Evolutionary conservation across 2,888 invertebrate genomes (phyloP), one percentile per base, ranked within the genome.

Genomic region (Didymodactylos carnosus): DNA sequence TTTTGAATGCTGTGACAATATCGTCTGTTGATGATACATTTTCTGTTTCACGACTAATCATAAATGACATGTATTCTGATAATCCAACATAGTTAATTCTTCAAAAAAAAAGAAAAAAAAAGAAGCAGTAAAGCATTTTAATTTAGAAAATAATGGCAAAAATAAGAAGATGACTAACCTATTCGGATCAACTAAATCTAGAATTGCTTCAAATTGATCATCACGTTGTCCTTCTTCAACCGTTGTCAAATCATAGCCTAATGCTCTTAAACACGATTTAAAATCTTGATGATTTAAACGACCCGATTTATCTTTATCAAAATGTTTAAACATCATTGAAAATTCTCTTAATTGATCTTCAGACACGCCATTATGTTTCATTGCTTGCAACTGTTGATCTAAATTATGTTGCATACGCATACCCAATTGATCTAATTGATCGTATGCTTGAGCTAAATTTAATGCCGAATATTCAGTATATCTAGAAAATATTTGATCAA

Each of bases 361-460:
- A 77, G 91, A 91, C 53, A 95, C 95, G 78, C 95, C 93, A 2
- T 91, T 91, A 82, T 92, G 91, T 85, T 93, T 92, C 77, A 91
- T 81, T 77, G 92, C 92, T 84, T 98, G 97, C 79, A 98, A 98
- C 86, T 99, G 98, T 85, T 98, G 98, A 83, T 99, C 98, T 79
- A 98, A 87, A 85, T 98, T 98, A 84, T 99, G 98, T 85, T 98
- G 97, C 97, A 98, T 99, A 77, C 98, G 88, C 98, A 98, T 98
- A 76, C 95, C 95, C 73, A 98, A 86, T 85, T 98, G 98, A 86
- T 98, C 97, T 77, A 98, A 87, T 85, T 98, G 98, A 86, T 98
- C 98, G 97, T 97, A 98, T 84, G 98, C 94, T 84, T 94, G 84
- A 75, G 93, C 93, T 77, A 94, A 86, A 0, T 93, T 93, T 75